Evolutionary conservation across 2,113 vertebrate species (phyloP).

Genomic region (Pterocles burchelli): DNA sequence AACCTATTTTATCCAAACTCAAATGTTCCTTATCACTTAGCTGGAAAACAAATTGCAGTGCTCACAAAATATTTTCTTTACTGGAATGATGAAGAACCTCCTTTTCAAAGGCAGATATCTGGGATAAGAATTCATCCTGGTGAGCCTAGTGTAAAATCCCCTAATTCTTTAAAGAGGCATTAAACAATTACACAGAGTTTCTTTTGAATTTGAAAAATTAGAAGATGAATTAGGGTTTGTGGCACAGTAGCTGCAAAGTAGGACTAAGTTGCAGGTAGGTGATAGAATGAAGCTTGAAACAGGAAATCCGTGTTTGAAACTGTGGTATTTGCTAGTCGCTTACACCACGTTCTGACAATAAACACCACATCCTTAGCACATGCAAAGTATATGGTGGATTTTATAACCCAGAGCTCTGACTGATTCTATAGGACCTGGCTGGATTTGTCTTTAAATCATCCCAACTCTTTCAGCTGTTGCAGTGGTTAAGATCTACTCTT

Average conservation of each 20-base stretch:
- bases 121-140: neutral
- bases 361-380: neutral
- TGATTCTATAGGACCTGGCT: neutral
- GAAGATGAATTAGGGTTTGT: neutral
- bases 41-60: neutral
- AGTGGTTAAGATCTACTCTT: neutral
- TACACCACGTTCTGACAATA: neutral
- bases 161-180: neutral
- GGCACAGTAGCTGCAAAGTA: neutral
- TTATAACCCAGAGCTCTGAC: neutral
- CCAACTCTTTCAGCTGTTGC: neutral
- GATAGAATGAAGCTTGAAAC: neutral
- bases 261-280: neutral
- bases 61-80: neutral
- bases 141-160: neutral
- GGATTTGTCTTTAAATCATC: neutral
- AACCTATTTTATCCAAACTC: neutral
- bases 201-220: neutral
- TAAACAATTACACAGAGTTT: neutral
- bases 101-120: neutral
- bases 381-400: neutral
- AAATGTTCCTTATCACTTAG: neutral
- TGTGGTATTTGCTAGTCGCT: neutral
- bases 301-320: neutral
- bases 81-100: neutral